Conservation (phyloP, 2,113 vertebrate species). For the Neogale vison region DNA sequence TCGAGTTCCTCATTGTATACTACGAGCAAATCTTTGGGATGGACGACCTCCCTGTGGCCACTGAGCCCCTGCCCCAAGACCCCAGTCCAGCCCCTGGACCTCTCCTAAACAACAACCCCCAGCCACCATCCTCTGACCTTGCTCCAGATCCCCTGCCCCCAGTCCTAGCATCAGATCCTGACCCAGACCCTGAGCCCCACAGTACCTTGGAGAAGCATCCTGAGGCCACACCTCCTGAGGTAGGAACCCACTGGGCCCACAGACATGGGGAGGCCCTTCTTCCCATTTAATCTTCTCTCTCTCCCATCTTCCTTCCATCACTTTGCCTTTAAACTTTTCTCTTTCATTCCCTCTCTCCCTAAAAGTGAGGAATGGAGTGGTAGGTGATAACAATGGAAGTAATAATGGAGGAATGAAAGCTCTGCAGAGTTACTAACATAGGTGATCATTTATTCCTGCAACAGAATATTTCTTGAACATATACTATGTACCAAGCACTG, state of each 20-base stretch:
- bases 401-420: not conserved
- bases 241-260: not conserved
- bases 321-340: not conserved
- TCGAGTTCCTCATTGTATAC: slow-evolving; percentile 93
- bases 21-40: slow-evolving; percentile 88
- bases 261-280: not conserved
- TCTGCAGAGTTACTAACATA: not conserved
- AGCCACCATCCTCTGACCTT: not conserved
- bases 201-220: slow-evolving; percentile 6
- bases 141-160: not conserved
- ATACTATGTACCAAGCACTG: not conserved
- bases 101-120: not conserved
- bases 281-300: not conserved
- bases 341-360: not conserved
- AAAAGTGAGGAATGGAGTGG: not conserved
- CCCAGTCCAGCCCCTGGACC: not conserved
- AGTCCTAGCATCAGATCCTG: not conserved
- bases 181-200: not conserved
- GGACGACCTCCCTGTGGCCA: slow-evolving; percentile 71
- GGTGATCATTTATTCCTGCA: not conserved
- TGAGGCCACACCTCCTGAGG: not conserved
- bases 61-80: slow-evolving; percentile 11
- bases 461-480: not conserved
- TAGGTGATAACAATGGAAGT: not conserved
- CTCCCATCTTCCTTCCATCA: not conserved